phyloP scores from a whole-genome alignment of 2,113 vertebrate genomes.

The Mastomys coucha region DNA sequence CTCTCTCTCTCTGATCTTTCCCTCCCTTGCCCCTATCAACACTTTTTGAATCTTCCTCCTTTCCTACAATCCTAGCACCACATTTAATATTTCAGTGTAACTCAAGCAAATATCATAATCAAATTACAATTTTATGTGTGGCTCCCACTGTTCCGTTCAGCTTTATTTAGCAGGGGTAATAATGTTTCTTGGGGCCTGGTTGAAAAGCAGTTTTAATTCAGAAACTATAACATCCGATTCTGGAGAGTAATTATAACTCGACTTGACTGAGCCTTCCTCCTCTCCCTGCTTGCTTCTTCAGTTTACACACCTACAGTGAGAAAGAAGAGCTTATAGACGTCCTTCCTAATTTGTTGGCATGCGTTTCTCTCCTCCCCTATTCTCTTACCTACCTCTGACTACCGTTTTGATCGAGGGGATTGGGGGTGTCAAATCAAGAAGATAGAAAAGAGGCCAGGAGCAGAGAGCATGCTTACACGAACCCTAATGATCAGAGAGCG shows the following conservation, averaged over 20 bases:
- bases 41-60: not conserved
- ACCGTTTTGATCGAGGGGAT: not conserved
- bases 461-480: not conserved
- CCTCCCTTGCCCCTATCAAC: not conserved
- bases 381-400: not conserved
- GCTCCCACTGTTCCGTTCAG: not conserved
- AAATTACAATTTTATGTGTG: slow-evolving; percentile 47
- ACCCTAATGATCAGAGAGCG: not conserved
- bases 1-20: not conserved
- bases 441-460: not conserved
- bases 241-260: slow-evolving; percentile 49
- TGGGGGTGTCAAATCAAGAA: not conserved
- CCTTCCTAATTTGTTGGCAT: not conserved
- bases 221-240: slow-evolving; percentile 48
- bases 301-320: not conserved
- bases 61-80: slow-evolving; percentile 36
- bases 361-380: not conserved
- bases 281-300: not conserved
- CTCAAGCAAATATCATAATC: slow-evolving; percentile 45
- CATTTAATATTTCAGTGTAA: slow-evolving; percentile 12
- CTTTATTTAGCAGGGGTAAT: not conserved
- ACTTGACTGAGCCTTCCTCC: not conserved
- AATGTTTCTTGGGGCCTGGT: not conserved
- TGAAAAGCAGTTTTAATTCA: slow-evolving; percentile 39
- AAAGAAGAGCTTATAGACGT: not conserved